phyloP scores from a whole-genome alignment of 53 echinoderm and acorn worm species.

The Antedon mediterranea region DNA sequence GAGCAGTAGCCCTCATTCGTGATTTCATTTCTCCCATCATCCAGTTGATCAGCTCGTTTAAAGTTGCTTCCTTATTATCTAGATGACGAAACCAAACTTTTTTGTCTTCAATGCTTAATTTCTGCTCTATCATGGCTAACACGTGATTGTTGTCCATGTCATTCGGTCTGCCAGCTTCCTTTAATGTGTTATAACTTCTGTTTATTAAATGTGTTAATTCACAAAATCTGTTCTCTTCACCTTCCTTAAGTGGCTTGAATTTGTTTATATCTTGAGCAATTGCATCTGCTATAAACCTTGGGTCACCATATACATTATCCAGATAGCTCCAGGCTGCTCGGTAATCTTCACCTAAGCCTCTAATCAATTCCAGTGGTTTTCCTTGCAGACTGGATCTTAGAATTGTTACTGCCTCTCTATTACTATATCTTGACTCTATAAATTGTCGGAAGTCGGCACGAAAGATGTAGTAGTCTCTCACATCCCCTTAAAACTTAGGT shows the following conservation, averaged over 20 bases:
- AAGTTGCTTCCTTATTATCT: conserved; percentile 8
- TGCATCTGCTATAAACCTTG: conserved; percentile 31
- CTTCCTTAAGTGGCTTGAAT: conserved; percentile 21
- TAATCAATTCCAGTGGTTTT: conserved; percentile 14
- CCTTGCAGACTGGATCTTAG: conserved; percentile 24
- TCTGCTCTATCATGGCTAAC: conserved; percentile 12
- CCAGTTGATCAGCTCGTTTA: conserved; percentile 23
- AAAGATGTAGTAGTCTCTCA: conserved; percentile 28
- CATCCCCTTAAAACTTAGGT: conserved; percentile 32
- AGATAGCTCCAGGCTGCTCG: conserved; percentile 26
- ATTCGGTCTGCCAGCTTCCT: conserved; percentile 8
- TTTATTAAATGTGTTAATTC: conserved; percentile 32
- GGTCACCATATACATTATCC: conserved; percentile 34
- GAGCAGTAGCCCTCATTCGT: conserved; percentile 36
- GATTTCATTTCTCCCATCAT: conserved; percentile 33
- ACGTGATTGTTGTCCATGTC: conserved; percentile 18
- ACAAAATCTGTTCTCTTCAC: conserved; percentile 39
- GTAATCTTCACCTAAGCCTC: conserved; percentile 37
- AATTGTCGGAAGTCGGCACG: conserved; percentile 25
- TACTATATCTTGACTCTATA: conserved; percentile 7
- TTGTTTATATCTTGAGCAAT: conserved; percentile 23
- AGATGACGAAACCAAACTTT: conserved; percentile 11
- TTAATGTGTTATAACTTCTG: conserved; percentile 40
- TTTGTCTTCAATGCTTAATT: conserved; percentile 13
- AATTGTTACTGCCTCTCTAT: conserved; percentile 14